Conservation (phyloP, 2,113 vertebrate species). For the Cyphomyrus plagiostoma region DNA sequence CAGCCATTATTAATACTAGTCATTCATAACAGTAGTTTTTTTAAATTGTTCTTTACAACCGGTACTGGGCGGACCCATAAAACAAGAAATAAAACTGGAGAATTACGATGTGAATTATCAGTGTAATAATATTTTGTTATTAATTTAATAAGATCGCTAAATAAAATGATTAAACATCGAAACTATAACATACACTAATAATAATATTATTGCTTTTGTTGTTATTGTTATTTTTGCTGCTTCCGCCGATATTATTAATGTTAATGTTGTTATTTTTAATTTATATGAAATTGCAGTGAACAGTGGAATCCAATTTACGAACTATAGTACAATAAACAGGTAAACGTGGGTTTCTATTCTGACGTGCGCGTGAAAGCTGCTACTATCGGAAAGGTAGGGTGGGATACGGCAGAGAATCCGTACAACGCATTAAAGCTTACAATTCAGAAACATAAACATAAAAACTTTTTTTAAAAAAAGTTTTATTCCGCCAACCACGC, state of each 20-base stretch:
- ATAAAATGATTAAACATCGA: background rate
- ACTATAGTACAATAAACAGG: background rate
- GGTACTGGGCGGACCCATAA: background rate
- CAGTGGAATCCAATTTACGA: background rate
- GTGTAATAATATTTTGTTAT: background rate
- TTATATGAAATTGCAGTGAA: background rate
- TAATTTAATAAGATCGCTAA: background rate
- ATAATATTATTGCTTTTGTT: background rate
- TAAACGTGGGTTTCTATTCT: background rate
- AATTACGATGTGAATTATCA: background rate
- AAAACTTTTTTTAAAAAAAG: conserved; percentile 28
- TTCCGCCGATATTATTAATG: background rate
- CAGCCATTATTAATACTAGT: background rate
- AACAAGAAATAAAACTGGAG: background rate
- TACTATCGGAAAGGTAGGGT: background rate
- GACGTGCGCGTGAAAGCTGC: background rate
- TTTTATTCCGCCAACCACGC: conserved; percentile 83
- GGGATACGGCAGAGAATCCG: conserved; percentile 82
- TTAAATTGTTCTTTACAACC: background rate
- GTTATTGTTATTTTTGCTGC: background rate
- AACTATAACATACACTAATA: background rate
- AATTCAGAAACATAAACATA: conserved; percentile 49
- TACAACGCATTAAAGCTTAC: conserved; percentile 82
- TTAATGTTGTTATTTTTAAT: background rate
- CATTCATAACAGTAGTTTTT: background rate